These are phyloP conservation scores for Poeciliopsis retropinna DNA, from an alignment of 2,113 vertebrate species.

Conservation along the genomic window DNA sequence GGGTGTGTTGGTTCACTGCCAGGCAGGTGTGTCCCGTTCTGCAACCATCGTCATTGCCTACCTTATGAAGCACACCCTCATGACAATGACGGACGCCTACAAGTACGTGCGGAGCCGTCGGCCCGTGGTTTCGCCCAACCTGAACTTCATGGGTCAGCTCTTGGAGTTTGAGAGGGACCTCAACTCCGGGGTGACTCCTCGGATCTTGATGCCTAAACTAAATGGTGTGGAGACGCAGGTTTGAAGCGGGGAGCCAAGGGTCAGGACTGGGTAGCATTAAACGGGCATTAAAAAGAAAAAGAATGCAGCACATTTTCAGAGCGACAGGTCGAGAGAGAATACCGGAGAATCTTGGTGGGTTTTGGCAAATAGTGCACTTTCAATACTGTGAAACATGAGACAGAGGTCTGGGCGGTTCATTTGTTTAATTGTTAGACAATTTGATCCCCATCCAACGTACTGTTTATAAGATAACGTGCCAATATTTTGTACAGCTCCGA, in stretches of 20 bases:
- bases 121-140: constrained; percentile 86
- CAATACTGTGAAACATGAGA: constrained; percentile 64
- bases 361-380: constrained; percentile 61
- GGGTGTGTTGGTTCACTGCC: constrained; percentile 87
- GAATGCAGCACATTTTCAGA: constrained; percentile 17
- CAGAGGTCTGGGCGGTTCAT: constrained; percentile 50
- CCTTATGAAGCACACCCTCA: constrained; percentile 89
- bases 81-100: constrained; percentile 89
- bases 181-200: constrained; percentile 86
- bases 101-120: constrained; percentile 85
- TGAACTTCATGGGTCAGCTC: constrained; percentile 89
- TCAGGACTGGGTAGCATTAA: not conserved
- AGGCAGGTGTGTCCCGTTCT: constrained; percentile 87
- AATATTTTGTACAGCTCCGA: constrained; percentile 69
- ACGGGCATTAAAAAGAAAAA: not conserved
- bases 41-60: constrained; percentile 88
- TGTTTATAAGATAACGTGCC: constrained; percentile 72
- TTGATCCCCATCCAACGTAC: constrained; percentile 49
- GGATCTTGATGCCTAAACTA: constrained; percentile 85
- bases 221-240: constrained; percentile 86
- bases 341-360: constrained; percentile 15
- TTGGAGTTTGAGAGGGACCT: constrained; percentile 87
- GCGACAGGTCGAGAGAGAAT: constrained; percentile 10
- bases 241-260: constrained; percentile 50
- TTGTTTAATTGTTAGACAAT: constrained; percentile 54